Percentiles rank a stretch among this genome's conserved stretches.
phyloP scores from a whole-genome alignment of 2,113 vertebrate species.

The Peucedramus taeniatus region DNA sequence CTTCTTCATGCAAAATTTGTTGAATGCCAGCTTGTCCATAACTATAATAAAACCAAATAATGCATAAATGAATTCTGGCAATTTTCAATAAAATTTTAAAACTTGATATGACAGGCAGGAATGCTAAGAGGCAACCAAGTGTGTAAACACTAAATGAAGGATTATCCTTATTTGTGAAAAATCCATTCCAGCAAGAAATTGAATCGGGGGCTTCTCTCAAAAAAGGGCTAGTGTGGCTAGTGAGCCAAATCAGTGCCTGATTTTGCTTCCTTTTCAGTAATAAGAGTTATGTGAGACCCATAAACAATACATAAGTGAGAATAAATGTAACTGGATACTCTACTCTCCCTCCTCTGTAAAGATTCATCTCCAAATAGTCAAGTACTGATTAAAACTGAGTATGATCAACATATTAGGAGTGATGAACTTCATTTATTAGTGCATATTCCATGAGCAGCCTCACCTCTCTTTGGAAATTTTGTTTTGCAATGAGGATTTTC shows the following conservation, averaged over 20 bases:
- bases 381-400: background rate
- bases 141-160: conserved; percentile 55
- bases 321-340: background rate
- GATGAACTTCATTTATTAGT: background rate
- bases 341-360: background rate
- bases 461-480: background rate
- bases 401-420: background rate
- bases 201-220: conserved; percentile 11
- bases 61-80: conserved; percentile 52
- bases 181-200: conserved; percentile 56
- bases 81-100: conserved; percentile 53
- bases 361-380: background rate
- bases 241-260: conserved; percentile 11
- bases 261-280: conserved; percentile 6
- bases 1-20: conserved; percentile 37
- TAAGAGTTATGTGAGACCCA: background rate
- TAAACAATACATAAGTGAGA: background rate
- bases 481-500: background rate
- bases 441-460: background rate
- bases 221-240: background rate
- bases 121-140: conserved; percentile 50
- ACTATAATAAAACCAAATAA: conserved; percentile 30
- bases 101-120: conserved; percentile 28
- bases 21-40: conserved; percentile 22
- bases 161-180: conserved; percentile 57